phyloP scores from a whole-genome alignment of 2,888 invertebrate genomes.

The Standfussiana lucernea region DNA sequence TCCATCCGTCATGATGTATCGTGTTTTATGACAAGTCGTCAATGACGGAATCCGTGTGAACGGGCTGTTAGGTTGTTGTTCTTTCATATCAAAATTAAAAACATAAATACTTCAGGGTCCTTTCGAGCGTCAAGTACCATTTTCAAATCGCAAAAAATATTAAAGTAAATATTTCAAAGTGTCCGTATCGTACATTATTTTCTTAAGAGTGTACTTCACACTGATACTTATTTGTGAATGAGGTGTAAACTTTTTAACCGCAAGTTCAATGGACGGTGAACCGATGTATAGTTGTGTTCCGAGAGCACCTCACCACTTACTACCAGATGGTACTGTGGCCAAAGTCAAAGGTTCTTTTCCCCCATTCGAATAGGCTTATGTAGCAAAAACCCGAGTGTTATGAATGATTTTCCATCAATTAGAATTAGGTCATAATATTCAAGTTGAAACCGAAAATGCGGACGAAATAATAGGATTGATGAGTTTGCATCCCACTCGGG shows the following conservation, averaged over 20 bases:
- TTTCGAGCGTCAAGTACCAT: constrained; percentile 5
- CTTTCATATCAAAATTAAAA: neutral
- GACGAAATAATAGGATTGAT: neutral
- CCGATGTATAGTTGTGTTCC: neutral
- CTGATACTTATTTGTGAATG: constrained; percentile 5
- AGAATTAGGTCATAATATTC: neutral
- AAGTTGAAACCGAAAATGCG: neutral
- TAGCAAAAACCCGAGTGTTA: neutral
- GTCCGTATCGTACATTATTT: constrained; percentile 5
- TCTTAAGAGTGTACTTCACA: constrained; percentile 33
- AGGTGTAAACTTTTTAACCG: neutral
- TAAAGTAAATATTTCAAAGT: constrained; percentile 4
- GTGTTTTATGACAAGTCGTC: too few relatives aligned
- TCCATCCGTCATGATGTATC: too few relatives aligned
- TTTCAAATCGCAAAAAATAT: neutral
- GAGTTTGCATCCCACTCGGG: too few relatives aligned
- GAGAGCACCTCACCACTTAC: neutral
- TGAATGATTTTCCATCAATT: neutral
- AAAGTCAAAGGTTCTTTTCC: neutral
- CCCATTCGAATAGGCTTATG: neutral
- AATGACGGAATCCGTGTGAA: too few relatives aligned
- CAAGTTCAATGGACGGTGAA: constrained; percentile 28
- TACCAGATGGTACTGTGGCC: neutral
- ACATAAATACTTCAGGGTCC: constrained; percentile 18
- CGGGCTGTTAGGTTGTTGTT: constrained; percentile 6